Conservation (phyloP, 2,888 invertebrate species). For the Limenitis camilla region DNA sequence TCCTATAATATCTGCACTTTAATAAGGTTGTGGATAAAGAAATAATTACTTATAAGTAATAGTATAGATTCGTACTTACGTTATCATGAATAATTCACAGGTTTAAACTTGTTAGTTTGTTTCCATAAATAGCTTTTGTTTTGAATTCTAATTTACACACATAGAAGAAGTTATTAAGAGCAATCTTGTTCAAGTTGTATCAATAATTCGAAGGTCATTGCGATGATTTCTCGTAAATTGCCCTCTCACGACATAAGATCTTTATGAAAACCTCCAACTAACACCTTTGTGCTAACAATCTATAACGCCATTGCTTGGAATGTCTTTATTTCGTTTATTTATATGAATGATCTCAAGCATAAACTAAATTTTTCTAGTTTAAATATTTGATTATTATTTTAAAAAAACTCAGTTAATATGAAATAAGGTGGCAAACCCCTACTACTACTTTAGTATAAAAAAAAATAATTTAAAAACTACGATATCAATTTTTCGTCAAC, state of each 20-base stretch:
- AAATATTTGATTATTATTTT: too few relatives aligned
- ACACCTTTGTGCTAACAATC: constrained; percentile 27
- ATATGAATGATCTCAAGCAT: background rate
- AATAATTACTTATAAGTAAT: too few relatives aligned
- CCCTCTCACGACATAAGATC: constrained; percentile 35
- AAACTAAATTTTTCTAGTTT: background rate
- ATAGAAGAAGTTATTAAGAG: constrained; percentile 13
- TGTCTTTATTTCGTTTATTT: background rate
- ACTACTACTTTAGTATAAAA: too few relatives aligned
- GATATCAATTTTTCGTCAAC: too few relatives aligned
- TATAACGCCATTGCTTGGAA: constrained; percentile 1
- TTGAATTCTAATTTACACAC: constrained; percentile 12
- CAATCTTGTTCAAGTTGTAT: constrained; percentile 10
- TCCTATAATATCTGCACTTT: too few relatives aligned
- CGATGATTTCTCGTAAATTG: constrained; percentile 33
- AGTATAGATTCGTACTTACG: too few relatives aligned
- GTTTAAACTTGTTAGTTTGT: background rate
- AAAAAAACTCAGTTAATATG: too few relatives aligned
- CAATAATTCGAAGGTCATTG: constrained; percentile 23
- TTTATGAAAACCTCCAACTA: constrained; percentile 13
- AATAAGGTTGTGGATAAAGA: too few relatives aligned
- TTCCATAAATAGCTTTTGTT: constrained; percentile 13
- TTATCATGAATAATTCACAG: too few relatives aligned
- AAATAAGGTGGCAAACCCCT: too few relatives aligned
- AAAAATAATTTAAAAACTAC: too few relatives aligned